Percentiles rank a stretch among this genome's conserved stretches.
Evolutionary conservation across 2,888 invertebrate species (phyloP).

Genomic region (Rhingia campestris): DNA sequence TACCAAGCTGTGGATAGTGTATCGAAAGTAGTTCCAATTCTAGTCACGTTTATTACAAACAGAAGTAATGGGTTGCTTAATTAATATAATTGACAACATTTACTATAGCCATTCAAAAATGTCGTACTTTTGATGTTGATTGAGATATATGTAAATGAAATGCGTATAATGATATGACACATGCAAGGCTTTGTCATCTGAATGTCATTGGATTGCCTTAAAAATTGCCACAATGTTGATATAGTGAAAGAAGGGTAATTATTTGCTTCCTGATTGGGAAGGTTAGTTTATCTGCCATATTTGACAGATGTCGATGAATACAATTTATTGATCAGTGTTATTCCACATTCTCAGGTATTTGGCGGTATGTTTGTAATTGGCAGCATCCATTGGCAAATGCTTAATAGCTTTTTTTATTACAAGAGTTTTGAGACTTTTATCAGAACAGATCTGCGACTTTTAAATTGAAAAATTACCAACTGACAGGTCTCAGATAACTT

Average conservation of each 20-base stretch:
- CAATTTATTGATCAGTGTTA: too few relatives aligned
- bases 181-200: too few relatives aligned
- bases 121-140: slow-evolving; percentile 4
- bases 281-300: background rate
- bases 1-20: background rate
- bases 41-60: slow-evolving; percentile 3
- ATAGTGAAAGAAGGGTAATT: background rate
- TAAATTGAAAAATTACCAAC: too few relatives aligned
- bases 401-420: too few relatives aligned
- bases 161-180: background rate
- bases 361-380: too few relatives aligned
- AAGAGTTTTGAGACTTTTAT: too few relatives aligned
- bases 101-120: background rate
- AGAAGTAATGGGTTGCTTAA: slow-evolving; percentile 8
- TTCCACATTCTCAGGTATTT: too few relatives aligned
- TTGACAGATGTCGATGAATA: background rate
- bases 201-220: background rate
- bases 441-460: too few relatives aligned
- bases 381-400: too few relatives aligned
- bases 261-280: background rate
- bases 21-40: background rate
- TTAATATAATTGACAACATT: slow-evolving; percentile 22
- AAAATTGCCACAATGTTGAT: background rate
- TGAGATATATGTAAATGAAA: background rate
- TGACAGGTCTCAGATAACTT: too few relatives aligned